These are phyloP conservation scores for Silurus asotus DNA, from an alignment of 2,113 vertebrate species.

Conservation along the genomic window DNA sequence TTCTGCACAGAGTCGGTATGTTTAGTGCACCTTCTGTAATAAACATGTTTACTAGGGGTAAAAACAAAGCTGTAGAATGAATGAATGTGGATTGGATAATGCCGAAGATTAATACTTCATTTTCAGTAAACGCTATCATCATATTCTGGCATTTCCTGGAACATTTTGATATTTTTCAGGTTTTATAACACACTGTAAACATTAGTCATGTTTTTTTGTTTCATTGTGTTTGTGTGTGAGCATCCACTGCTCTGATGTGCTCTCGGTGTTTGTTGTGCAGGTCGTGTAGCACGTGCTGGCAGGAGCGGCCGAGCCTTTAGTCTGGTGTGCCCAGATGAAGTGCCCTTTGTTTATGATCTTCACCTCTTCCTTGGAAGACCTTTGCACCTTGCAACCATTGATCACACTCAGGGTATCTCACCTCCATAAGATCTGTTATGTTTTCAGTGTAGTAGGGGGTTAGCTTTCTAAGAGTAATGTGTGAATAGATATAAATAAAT, in stretches of 20 bases:
- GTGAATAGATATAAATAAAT: background rate
- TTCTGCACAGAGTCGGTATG: slow-evolving; percentile 94
- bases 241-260: background rate
- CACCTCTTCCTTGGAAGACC: slow-evolving; percentile 89
- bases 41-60: background rate
- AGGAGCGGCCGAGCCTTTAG: slow-evolving; percentile 86
- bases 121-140: background rate
- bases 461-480: background rate
- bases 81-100: background rate
- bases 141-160: background rate
- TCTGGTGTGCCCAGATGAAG: slow-evolving; percentile 85
- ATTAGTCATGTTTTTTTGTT: background rate
- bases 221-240: background rate
- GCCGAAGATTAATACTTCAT: background rate
- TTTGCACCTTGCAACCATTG: slow-evolving; percentile 70
- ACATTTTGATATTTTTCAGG: background rate
- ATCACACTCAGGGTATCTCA: slow-evolving; percentile 71
- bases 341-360: slow-evolving; percentile 87
- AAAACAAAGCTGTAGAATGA: no score
- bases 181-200: background rate
- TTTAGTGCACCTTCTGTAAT: background rate
- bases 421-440: background rate
- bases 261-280: slow-evolving; percentile 62
- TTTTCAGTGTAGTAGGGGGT: background rate
- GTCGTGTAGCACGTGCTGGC: slow-evolving; percentile 91